phyloP scores from a whole-genome alignment of 1,140 invertebrate species.

The Drosophila nannoptera region DNA sequence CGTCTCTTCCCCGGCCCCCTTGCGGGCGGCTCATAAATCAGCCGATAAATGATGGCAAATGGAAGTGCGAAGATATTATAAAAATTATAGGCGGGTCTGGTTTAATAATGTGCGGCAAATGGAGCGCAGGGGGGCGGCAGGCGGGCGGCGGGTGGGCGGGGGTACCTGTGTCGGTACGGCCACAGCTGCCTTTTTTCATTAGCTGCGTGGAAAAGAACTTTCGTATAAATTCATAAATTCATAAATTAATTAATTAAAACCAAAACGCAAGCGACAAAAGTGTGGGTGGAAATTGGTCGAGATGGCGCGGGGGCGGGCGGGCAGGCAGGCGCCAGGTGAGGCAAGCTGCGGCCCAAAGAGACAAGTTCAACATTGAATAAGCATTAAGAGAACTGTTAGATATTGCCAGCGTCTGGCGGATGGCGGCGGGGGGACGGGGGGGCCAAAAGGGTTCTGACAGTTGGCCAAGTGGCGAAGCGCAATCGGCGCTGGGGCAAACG shows the following conservation, averaged over 20 bases:
- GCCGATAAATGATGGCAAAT: slow-evolving; percentile 24
- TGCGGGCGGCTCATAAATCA: slow-evolving; percentile 25
- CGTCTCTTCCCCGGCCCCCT: too few species aligned
- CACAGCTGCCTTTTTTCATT: slow-evolving; percentile 49
- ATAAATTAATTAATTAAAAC: slow-evolving; percentile 64
- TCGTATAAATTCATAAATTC: slow-evolving; percentile 58
- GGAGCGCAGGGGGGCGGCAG: too few species aligned
- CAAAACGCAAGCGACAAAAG: slow-evolving; percentile 17
- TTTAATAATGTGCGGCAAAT: slow-evolving; percentile 7
- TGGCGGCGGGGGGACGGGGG: neutral
- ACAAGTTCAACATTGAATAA: slow-evolving; percentile 58
- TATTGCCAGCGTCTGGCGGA: slow-evolving; percentile 34
- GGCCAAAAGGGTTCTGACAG: slow-evolving; percentile 25
- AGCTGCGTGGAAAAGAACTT: slow-evolving; percentile 18
- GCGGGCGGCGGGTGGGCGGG: neutral
- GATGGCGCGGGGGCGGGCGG: neutral
- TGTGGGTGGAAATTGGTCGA: too few species aligned
- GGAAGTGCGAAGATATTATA: slow-evolving; percentile 17
- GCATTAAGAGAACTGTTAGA: slow-evolving; percentile 50
- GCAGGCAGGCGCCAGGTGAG: neutral
- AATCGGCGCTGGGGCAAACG: neutral
- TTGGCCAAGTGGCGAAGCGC: slow-evolving; percentile 14
- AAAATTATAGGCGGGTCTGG: slow-evolving; percentile 14
- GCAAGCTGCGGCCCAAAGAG: slow-evolving; percentile 3
- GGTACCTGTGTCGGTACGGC: slow-evolving; percentile 2